Evolutionary conservation across 2,113 vertebrate genomes (phyloP), one percentile per base, ranked within the genome.

Genomic region (Pyxicephalus adspersus): DNA sequence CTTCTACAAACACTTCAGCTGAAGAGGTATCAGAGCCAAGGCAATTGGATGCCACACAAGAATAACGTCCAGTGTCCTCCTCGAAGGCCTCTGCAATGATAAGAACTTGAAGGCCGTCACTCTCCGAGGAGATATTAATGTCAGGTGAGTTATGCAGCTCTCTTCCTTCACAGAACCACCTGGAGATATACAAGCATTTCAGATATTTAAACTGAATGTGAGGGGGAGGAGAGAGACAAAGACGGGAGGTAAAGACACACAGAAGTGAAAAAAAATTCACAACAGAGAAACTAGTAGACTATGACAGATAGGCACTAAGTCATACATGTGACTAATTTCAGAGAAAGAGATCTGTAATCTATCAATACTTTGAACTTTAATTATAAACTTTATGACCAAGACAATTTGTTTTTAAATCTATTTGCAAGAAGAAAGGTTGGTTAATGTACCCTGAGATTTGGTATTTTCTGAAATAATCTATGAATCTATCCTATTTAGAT

Each of bases 131-230:
- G 89, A 99, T 97, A 82, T 96, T 95, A 77, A 99, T 94, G 85
- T 99, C 97, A 2, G 98, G 97, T 3, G 93, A 94, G 91, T 91
- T 92, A 80, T 94, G 93, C 11, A 99, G 93, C 85, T 98, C 96
- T 25, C 94, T 95, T 20, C 96, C 97, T 90, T 99, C 98, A 88
- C 97, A 99, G 92, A 98, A 99, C 98, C 98, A 99, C 91, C 98
- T 99, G 92, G 45, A 83, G 60, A 73, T 60, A 81, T 57, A 73
- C 6, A 81, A 81, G 22, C 60, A 81, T 64, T 50, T 61, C 58
- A 81, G 78, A 72, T 81, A 81, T 81, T 81, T 81, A 80, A 71
- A 34, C 25, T 52, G 38, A 4, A 29, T 26, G 19, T 58, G 25
- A 64, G 58, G 25, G 34, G 66, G 38, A n/a, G 78, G 34, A 45